These are phyloP conservation scores for Colostygia pectinataria DNA, from an alignment of 2,888 invertebrate genomes.

Conservation along the genomic window DNA sequence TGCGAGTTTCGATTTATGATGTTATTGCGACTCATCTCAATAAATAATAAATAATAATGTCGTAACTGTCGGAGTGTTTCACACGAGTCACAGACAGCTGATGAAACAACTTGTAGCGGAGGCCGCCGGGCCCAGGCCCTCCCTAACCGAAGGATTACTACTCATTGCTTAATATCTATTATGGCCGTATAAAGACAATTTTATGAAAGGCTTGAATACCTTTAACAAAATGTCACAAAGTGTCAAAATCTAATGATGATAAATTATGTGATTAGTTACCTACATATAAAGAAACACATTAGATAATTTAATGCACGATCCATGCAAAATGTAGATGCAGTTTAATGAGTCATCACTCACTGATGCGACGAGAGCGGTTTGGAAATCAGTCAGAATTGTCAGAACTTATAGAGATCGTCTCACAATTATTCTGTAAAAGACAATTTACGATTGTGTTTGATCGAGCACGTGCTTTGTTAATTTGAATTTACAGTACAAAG, in stretches of 20 bases:
- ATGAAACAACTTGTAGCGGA: not conserved
- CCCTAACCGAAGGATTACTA: conserved; percentile 6
- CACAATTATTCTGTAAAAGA: too few relatives aligned
- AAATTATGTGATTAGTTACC: not conserved
- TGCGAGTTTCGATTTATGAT: not conserved
- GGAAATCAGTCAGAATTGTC: too few relatives aligned
- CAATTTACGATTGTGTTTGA: too few relatives aligned
- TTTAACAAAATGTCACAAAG: not conserved
- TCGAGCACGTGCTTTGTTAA: too few relatives aligned
- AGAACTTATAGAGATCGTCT: too few relatives aligned
- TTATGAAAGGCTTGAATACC: not conserved
- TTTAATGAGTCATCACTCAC: too few relatives aligned
- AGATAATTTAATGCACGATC: too few relatives aligned
- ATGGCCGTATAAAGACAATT: not conserved
- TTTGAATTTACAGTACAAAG: too few relatives aligned
- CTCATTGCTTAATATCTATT: conserved; percentile 5
- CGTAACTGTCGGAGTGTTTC: not conserved
- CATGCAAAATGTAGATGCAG: too few relatives aligned
- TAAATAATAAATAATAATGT: conserved; percentile 1
- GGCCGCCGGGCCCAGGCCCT: not conserved
- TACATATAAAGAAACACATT: not conserved
- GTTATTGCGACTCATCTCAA: not conserved
- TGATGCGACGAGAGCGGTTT: too few relatives aligned
- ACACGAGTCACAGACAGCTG: not conserved
- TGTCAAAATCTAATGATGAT: not conserved